A percentile compares a stretch with the other conserved stretches of the same genome.
These are phyloP conservation scores for Yoshiicerus persimilis DNA, from an alignment of 1,140 invertebrate genomes.

Conservation along the genomic window DNA sequence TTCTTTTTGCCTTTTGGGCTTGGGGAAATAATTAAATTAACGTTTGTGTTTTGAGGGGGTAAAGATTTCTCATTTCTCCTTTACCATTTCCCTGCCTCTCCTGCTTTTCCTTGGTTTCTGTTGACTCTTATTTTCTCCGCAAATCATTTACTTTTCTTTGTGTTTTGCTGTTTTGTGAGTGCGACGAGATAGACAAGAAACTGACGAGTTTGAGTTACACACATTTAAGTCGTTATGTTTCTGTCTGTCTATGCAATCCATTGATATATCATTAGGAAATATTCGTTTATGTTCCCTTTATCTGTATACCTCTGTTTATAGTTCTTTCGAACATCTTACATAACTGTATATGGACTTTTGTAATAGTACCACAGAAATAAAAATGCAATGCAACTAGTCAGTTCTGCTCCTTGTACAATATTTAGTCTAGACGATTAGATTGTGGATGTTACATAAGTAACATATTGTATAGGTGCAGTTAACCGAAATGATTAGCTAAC, in stretches of 20 bases:
- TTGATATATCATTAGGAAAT: too few species aligned
- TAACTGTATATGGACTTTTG: too few species aligned
- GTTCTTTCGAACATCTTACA: too few species aligned
- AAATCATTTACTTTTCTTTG: slow-evolving; percentile 4
- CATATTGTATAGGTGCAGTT: neutral
- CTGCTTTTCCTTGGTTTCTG: neutral
- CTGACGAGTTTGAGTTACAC: neutral
- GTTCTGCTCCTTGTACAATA: neutral
- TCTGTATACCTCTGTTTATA: too few species aligned
- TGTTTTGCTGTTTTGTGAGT: neutral
- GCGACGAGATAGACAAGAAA: neutral
- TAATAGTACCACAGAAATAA: neutral
- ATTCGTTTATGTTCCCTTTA: neutral
- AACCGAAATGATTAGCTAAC: neutral
- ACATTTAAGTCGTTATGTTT: slow-evolving; percentile 9
- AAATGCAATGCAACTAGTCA: neutral
- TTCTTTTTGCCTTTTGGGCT: slow-evolving; percentile 40
- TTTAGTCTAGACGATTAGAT: neutral
- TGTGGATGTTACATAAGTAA: neutral
- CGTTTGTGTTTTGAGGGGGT: slow-evolving; percentile 37
- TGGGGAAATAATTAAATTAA: slow-evolving; percentile 44
- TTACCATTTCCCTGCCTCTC: neutral
- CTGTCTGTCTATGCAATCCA: neutral
- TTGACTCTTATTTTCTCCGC: neutral
- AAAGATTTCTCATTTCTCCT: slow-evolving; percentile 21